Percentiles rank a stretch among this genome's conserved stretches.
Evolutionary conservation across 2,888 invertebrate genomes (phyloP).

Genomic region (Dorcus hopei): DNA sequence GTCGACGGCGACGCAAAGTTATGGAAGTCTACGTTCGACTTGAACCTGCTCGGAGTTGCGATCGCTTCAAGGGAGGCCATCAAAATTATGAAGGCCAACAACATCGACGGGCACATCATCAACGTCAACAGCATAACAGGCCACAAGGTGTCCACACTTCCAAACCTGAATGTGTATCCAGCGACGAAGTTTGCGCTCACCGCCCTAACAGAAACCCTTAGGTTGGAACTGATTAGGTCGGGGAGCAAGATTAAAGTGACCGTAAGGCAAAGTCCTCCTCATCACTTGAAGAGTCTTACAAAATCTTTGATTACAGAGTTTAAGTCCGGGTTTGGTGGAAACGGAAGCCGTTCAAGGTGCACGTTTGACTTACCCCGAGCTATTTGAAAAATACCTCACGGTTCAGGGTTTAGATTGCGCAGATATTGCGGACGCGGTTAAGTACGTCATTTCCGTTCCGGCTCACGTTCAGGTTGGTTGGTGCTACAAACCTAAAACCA

Average conservation of each 20-base stretch:
- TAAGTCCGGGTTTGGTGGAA: slow-evolving; percentile 62
- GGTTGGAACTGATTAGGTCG: slow-evolving; percentile 19
- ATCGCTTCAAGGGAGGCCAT: slow-evolving; percentile 35
- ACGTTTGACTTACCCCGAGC: not conserved
- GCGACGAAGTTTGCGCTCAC: slow-evolving; percentile 30
- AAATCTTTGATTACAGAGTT: slow-evolving; percentile 48
- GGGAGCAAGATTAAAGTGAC: slow-evolving; percentile 31
- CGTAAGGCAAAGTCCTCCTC: slow-evolving; percentile 15
- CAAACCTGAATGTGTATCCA: slow-evolving; percentile 26
- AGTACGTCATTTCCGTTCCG: slow-evolving; percentile 61
- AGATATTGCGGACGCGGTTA: slow-evolving; percentile 62
- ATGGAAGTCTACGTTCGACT: slow-evolving; percentile 12
- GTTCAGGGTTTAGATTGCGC: slow-evolving; percentile 20
- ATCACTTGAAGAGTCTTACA: not conserved
- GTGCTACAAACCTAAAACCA: too few relatives aligned
- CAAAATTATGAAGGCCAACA: slow-evolving; percentile 30
- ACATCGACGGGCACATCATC: slow-evolving; percentile 36
- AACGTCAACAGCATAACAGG: slow-evolving; percentile 30
- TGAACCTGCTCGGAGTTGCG: slow-evolving; percentile 11
- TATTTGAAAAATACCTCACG: not conserved
- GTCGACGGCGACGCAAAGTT: slow-evolving; percentile 12
- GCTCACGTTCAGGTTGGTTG: slow-evolving; percentile 56
- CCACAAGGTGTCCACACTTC: slow-evolving; percentile 29
- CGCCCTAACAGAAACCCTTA: slow-evolving; percentile 23
- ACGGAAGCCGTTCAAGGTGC: slow-evolving; percentile 45